Evolutionary conservation across 2,797 vertebrate species (phyloP), one percentile per base, ranked within the genome.

Genomic region (Loriculus beryllinus): DNA sequence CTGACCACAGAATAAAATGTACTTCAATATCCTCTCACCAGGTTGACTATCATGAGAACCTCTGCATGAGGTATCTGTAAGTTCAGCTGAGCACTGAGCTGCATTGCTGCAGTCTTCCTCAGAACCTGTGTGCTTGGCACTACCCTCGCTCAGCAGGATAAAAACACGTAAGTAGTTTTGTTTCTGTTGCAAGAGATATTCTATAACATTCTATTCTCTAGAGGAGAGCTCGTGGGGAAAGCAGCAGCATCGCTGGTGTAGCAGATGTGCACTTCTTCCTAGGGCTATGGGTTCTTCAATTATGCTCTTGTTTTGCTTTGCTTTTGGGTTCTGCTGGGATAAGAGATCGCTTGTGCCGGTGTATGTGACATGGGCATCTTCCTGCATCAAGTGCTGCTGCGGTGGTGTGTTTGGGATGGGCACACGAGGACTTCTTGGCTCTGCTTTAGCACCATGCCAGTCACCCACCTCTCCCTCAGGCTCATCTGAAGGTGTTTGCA

Each of bases 301-400:
- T 60, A 57, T 25, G 25, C 33, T 57, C 33, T 25, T 6, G 3
- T 23, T 63, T 59, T 63, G 22, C 40, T 67, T 51, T 40, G 78
- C 29, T 63, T 74, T 71, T 7, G 29, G 45, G 51, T 5, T 82
- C 48, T 56, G 68, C 51, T 21, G 84, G 2, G 14, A 6, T 35
- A 43, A 40, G 47, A 87, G 42, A 28, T 6, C 14, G n/a, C 28
- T 33, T 2, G 0, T 19, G 70, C 25, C 0, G 6, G 26, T 7
- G 22, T 6, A 8, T 0, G 0, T 7, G 54, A 6, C 4, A 0
- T 0, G 39, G 48, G 4, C 3, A 4, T 11, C 48, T 8, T 14
- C 15, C 70, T 14, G 19, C 60, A 42, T 39, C 57, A 26, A 9
- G 0, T 0, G 5, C 22, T 2, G 57, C 43, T 1, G 0, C 0